A percentile compares a stretch with the other conserved stretches of the same genome.
phyloP scores from a whole-genome alignment of 2,888 invertebrate genomes.

The Coleophora flavipennella region DNA sequence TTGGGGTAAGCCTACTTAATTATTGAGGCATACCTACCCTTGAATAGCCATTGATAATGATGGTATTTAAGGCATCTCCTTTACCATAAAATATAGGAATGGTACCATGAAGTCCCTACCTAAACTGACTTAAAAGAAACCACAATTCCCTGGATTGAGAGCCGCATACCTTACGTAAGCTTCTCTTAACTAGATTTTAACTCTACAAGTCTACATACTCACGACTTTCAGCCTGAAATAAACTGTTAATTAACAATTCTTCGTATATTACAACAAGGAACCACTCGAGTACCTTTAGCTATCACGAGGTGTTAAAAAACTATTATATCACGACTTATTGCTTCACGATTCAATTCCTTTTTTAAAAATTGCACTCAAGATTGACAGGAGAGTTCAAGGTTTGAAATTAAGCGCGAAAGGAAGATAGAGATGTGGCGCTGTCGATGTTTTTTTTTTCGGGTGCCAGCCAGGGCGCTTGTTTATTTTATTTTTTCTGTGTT shows the following conservation, averaged over 20 bases:
- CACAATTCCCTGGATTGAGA: slow-evolving; percentile 24
- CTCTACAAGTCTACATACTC: slow-evolving; percentile 51
- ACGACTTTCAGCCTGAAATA: slow-evolving; percentile 26
- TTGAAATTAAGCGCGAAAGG: slow-evolving; percentile 20
- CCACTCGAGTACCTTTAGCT: slow-evolving; percentile 28
- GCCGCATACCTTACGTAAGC: slow-evolving; percentile 61
- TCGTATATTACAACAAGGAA: slow-evolving; percentile 25
- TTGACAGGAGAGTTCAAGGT: slow-evolving; percentile 31
- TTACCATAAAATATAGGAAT: too few species aligned
- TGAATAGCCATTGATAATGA: too few species aligned
- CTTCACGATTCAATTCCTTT: slow-evolving; percentile 44
- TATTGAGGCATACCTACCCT: too few species aligned
- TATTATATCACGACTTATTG: slow-evolving; percentile 54
- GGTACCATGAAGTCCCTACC: too few species aligned
- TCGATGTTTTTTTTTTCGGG: slow-evolving; percentile 13
- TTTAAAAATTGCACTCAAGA: slow-evolving; percentile 28
- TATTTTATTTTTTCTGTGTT: slow-evolving; percentile 38
- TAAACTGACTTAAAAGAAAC: slow-evolving; percentile 8
- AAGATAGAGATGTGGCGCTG: slow-evolving; percentile 10
- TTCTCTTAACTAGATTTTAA: slow-evolving; percentile 35
- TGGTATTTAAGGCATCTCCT: too few species aligned
- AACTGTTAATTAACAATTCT: slow-evolving; percentile 4
- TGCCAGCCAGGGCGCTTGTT: background rate
- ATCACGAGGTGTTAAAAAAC: slow-evolving; percentile 36
- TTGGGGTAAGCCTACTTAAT: too few species aligned